Evolutionary conservation across 2,113 vertebrate genomes (phyloP).

Genomic region (Peromyscus leucopus): DNA sequence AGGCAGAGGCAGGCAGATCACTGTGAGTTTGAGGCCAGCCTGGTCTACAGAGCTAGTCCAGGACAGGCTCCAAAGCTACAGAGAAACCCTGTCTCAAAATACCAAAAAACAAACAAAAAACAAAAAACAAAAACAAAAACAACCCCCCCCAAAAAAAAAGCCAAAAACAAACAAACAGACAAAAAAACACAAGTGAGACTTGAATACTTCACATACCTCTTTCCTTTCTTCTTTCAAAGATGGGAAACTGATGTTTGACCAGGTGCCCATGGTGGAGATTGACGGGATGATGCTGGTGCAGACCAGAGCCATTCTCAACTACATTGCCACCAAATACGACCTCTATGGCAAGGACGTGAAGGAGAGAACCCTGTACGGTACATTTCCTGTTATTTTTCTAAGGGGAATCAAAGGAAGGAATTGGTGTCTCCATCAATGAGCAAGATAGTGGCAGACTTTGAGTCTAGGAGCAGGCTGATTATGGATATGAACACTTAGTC

Average conservation of each 20-base stretch:
- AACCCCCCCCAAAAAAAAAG: too few relatives aligned
- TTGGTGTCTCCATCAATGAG: not conserved
- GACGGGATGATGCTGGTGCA: constrained; percentile 92
- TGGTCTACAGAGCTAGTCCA: too few relatives aligned
- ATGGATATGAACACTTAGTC: not conserved
- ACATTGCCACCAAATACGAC: constrained; percentile 91
- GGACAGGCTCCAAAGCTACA: too few relatives aligned
- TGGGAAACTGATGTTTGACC: constrained; percentile 87
- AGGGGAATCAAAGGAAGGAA: not conserved
- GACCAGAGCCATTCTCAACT: constrained; percentile 90
- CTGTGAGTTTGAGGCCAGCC: too few relatives aligned
- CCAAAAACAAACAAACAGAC: too few relatives aligned
- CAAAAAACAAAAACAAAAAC: too few relatives aligned
- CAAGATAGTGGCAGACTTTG: not conserved
- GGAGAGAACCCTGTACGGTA: constrained; percentile 90
- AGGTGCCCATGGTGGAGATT: constrained; percentile 89
- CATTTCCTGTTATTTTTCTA: not conserved
- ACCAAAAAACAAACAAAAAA: too few relatives aligned
- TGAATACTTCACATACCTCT: not conserved
- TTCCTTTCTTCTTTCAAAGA: constrained; percentile 66
- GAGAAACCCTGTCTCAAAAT: too few relatives aligned
- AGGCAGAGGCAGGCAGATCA: too few relatives aligned
- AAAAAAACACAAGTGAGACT: too few relatives aligned
- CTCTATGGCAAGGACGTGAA: constrained; percentile 92
- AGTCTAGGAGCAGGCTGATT: not conserved